Percentiles rank a stretch among this genome's conserved stretches.
Evolutionary conservation across 1,140 invertebrate species (phyloP).

Genomic region (Physella acuta): DNA sequence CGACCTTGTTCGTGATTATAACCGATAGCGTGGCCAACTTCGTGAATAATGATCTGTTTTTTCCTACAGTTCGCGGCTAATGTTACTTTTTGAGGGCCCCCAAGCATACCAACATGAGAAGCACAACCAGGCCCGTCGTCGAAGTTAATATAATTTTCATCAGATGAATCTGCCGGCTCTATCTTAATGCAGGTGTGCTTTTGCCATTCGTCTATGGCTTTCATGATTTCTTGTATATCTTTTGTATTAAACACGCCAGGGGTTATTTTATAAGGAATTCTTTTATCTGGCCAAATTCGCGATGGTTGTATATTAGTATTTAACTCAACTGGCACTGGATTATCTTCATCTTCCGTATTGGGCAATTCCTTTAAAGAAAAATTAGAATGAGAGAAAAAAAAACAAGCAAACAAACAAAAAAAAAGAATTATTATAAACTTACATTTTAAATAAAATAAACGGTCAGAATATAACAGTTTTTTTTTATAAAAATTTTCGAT

Average conservation of each 20-base stretch:
- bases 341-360: no score
- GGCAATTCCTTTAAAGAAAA: no score
- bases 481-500: no score
- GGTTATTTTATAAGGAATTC: slow-evolving; percentile 1
- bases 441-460: no score
- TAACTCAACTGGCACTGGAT: no score
- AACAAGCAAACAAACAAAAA: no score
- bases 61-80: slow-evolving; percentile 21
- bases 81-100: slow-evolving; percentile 5
- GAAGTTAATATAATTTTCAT: not conserved
- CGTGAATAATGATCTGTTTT: slow-evolving; percentile 45
- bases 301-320: no score
- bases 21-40: slow-evolving; percentile 64
- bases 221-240: not conserved
- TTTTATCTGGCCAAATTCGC: slow-evolving; percentile 5
- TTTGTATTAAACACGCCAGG: not conserved
- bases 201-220: slow-evolving; percentile 5
- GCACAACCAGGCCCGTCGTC: slow-evolving; percentile 7
- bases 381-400: no score
- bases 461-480: no score
- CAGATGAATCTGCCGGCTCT: not conserved
- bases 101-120: slow-evolving; percentile 23
- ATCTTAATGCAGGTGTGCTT: slow-evolving; percentile 9
- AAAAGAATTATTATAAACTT: no score
- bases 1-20: slow-evolving; percentile 63